Base-by-base conservation (phyloP, 1,140 invertebrate species). In the Tetragonula clypearis region DNA sequence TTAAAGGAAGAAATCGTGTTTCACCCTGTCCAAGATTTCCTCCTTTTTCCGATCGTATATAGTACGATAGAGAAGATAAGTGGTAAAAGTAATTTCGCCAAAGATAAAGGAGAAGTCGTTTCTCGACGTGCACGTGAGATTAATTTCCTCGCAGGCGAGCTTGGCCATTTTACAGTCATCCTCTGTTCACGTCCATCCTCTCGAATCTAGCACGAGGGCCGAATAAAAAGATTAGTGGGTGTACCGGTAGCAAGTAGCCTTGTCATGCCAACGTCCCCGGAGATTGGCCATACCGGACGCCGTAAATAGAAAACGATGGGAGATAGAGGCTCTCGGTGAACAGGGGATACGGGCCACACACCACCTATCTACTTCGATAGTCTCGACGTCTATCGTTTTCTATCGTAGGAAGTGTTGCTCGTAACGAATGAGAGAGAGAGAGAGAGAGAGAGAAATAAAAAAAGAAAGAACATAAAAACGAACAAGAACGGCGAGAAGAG, bases 261-360 rank as follows among this genome's bases (percentile, higher is more conserved):
- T 49, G 66, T 79, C 82, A 71, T 84, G 65, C 65, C 79, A 41
- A 81, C 35, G 68, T 78, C 69, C 56, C 83, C 83, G 83, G 69
- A 81, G 69, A 74, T 84, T 73, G 77, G 30, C 69, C 77, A 73
- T 81, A 85, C 65, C 26, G 53, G 58, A 30, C 53, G 6, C 60
- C 78, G 62, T 85, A 81, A 85, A 85, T 85, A 85, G 83, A 81
- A 85, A 80, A 73, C 83, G 83, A 74, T 30, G 53, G 58, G 53
- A 62, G 69, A 85, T 49, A 71, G 58, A 30, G 26, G 30, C 53
- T 53, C 19, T 21, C 41, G n/a, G 41, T 30, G 56, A 35, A 77
- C 30, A 41, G 17, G 68, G 49, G 68, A 55, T 66, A 55, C 30
- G 53, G 23, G 41, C 66, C 62, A 30, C 49, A 49, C 53, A 14